phyloP scores from a whole-genome alignment of 2,797 vertebrate species.

The Pangasius macronema region DNA sequence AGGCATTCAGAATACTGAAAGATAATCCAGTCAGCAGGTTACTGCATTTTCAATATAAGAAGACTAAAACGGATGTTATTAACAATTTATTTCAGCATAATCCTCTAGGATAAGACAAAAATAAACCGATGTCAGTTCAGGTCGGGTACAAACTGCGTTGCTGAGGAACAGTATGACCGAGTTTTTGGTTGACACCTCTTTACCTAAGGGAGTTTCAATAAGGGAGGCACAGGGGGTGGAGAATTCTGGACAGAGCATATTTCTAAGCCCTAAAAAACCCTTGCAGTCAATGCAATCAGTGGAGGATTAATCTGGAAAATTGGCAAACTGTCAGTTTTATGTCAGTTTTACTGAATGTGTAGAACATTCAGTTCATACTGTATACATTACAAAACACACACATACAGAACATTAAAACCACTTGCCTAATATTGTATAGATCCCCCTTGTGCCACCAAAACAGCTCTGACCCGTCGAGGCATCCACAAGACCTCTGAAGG shows the following conservation, averaged over 20 bases:
- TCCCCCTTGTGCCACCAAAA: no score
- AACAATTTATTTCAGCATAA: slow-evolving; percentile 21
- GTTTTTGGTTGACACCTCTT: background rate
- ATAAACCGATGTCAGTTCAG: slow-evolving; percentile 31
- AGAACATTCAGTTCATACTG: background rate
- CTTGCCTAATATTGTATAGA: no score
- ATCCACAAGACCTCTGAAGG: no score
- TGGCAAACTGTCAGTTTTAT: background rate
- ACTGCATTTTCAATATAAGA: slow-evolving; percentile 31
- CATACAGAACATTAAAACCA: no score
- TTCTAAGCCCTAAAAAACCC: background rate
- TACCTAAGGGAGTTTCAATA: background rate
- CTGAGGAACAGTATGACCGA: background rate
- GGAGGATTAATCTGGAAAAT: background rate
- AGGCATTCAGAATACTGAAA: slow-evolving; percentile 35
- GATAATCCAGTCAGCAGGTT: slow-evolving; percentile 45
- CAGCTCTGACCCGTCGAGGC: no score
- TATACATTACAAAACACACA: background rate
- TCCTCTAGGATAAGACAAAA: slow-evolving; percentile 40
- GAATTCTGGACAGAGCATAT: background rate
- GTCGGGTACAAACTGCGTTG: slow-evolving; percentile 26
- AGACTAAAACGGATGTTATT: slow-evolving; percentile 46
- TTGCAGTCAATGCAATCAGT: background rate
- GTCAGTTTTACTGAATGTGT: background rate
- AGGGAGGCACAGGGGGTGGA: background rate